A percentile compares a stretch with the other conserved stretches of the same genome.
These are phyloP conservation scores for Trachemys scripta DNA, from an alignment of 2,113 vertebrate species.

Conservation along the genomic window DNA sequence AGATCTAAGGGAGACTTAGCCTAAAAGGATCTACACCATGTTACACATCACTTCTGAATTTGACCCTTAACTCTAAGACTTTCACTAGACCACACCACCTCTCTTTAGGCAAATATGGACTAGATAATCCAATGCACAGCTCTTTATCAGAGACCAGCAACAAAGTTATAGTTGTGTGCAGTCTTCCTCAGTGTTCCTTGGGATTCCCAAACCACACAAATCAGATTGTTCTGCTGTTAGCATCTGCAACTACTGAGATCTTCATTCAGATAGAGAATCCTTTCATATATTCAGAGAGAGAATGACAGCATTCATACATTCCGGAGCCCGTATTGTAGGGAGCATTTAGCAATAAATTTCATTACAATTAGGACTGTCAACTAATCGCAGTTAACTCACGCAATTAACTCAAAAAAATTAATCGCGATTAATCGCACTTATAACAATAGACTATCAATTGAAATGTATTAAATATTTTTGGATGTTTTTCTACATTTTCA, in stretches of 20 bases:
- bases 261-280: not conserved
- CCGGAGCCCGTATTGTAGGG: not conserved
- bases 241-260: not conserved
- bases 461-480: too few relatives aligned
- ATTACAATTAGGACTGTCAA: not conserved
- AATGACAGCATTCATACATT: not conserved
- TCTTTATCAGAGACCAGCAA: not conserved
- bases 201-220: not conserved
- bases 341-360: not conserved
- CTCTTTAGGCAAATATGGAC: conserved; percentile 57
- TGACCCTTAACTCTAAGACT: conserved; percentile 13
- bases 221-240: not conserved
- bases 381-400: too few relatives aligned
- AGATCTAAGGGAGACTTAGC: not conserved
- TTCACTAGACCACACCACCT: conserved; percentile 19
- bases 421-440: too few relatives aligned
- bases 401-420: too few relatives aligned
- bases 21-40: conserved; percentile 2
- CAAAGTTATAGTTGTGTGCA: not conserved
- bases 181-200: not conserved
- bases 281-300: not conserved
- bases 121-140: not conserved
- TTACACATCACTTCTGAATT: not conserved
- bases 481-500: too few relatives aligned
- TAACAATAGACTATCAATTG: too few relatives aligned